These are phyloP conservation scores for Urosaurus nigricauda DNA, from an alignment of 2,797 vertebrate species.

Conservation along the genomic window DNA sequence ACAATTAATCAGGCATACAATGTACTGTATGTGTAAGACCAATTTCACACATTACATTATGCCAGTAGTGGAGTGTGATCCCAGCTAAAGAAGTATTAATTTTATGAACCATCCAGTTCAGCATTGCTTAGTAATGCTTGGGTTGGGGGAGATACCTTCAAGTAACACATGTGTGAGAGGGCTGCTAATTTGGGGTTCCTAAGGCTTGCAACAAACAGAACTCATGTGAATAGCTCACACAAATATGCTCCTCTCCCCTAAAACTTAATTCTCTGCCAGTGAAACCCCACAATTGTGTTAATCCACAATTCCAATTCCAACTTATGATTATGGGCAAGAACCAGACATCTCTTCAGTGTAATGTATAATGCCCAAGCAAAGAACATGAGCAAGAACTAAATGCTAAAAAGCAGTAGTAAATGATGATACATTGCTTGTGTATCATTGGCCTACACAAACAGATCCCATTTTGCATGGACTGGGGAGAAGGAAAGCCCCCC, in stretches of 20 bases:
- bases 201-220: neutral
- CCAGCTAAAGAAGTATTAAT: neutral
- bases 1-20: neutral
- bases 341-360: constrained; percentile 36
- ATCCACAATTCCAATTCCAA: constrained; percentile 31
- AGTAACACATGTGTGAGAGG: neutral
- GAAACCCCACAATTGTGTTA: neutral
- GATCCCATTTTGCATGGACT: constrained; percentile 6
- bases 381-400: constrained; percentile 36
- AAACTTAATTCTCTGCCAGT: neutral
- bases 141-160: neutral
- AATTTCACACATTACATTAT: neutral
- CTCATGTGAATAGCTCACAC: neutral
- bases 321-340: neutral
- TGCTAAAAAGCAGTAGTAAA: constrained; percentile 30
- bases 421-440: constrained; percentile 7
- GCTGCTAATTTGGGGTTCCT: constrained; percentile 9
- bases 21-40: neutral
- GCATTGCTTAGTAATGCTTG: neutral
- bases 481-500: neutral
- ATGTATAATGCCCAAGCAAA: constrained; percentile 36
- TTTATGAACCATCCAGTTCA: neutral
- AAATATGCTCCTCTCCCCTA: neutral
- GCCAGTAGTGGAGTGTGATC: neutral
- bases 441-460: neutral